Evolutionary conservation across 2,797 vertebrate species (phyloP).

Genomic region (Cynopterus sphinx): DNA sequence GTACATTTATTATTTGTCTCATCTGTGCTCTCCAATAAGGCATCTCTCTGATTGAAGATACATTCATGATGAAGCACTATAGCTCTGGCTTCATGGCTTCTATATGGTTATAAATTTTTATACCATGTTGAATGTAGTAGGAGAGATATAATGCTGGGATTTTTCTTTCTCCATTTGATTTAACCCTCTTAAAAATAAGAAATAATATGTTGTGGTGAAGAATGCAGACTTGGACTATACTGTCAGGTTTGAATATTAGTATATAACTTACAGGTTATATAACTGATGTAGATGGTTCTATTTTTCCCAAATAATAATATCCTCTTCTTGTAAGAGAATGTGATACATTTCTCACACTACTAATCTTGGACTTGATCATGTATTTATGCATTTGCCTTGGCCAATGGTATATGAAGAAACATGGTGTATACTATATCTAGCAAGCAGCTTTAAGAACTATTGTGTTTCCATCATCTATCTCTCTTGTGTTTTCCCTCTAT

Average conservation of each 20-base stretch:
- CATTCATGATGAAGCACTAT: background rate
- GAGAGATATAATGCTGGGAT: background rate
- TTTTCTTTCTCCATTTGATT: background rate
- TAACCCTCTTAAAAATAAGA: background rate
- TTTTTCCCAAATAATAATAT: background rate
- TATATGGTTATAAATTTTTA: background rate
- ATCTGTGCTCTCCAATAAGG: conserved; percentile 59
- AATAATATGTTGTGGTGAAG: background rate
- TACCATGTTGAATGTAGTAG: background rate
- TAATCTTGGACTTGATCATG: background rate
- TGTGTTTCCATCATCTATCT: background rate
- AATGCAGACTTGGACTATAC: background rate
- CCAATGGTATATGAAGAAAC: background rate
- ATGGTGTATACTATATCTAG: background rate
- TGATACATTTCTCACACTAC: background rate
- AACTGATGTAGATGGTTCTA: background rate
- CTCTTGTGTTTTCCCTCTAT: background rate
- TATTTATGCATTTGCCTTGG: background rate
- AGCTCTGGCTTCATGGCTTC: background rate
- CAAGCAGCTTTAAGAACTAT: background rate
- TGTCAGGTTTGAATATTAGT: background rate
- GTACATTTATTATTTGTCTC: conserved; percentile 57
- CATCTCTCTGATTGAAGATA: background rate
- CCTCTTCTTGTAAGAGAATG: background rate
- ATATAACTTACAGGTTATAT: background rate